A percentile compares a stretch with the other conserved stretches of the same genome.
Evolutionary conservation across 2,113 vertebrate genomes (phyloP).

Genomic region (Tachycineta bicolor): DNA sequence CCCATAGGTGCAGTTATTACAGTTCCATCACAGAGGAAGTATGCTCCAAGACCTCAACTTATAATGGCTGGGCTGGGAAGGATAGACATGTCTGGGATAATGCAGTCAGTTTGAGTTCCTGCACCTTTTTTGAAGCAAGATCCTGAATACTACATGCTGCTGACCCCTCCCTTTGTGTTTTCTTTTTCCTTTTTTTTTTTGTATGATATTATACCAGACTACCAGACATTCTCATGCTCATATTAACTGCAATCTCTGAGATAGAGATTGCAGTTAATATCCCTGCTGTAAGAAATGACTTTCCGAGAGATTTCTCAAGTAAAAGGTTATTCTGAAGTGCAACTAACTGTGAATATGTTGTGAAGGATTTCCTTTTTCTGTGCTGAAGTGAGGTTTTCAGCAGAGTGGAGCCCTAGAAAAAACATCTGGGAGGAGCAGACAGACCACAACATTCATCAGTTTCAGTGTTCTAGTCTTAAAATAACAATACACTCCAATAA

Average conservation of each 20-base stretch:
- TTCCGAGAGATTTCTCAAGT: not conserved
- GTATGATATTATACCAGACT: not conserved
- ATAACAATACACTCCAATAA: not conserved
- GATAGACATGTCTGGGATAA: not conserved
- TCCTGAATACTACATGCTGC: fast-evolving
- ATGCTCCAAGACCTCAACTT: not conserved
- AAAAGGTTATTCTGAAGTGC: not conserved
- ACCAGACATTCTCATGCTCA: not conserved
- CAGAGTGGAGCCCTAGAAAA: not conserved
- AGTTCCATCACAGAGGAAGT: not conserved
- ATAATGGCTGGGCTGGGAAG: not conserved
- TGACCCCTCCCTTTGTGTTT: not conserved
- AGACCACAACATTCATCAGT: not conserved
- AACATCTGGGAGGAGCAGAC: not conserved
- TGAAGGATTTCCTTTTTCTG: not conserved
- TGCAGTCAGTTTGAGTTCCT: not conserved
- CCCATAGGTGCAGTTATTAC: not conserved
- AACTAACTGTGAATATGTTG: not conserved
- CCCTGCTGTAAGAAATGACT: not conserved
- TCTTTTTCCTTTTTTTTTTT: not conserved
- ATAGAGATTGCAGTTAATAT: not conserved
- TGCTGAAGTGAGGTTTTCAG: not conserved
- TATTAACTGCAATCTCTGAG: not conserved
- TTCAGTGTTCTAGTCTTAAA: not conserved
- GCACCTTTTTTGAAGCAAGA: not conserved